Evolutionary conservation across 2,797 vertebrate species (phyloP).

Genomic region (Sylvia borin): DNA sequence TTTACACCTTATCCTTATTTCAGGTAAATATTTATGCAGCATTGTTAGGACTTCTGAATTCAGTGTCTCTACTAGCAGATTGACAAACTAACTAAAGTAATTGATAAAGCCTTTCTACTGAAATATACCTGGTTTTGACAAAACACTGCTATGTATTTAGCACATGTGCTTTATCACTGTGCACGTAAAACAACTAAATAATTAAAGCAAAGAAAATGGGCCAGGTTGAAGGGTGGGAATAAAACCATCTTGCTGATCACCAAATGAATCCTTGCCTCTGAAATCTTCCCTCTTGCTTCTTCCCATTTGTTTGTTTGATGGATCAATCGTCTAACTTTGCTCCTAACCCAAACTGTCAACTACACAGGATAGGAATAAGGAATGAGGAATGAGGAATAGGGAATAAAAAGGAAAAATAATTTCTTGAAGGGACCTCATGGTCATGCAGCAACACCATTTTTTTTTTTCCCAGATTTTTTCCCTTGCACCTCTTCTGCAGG

Average conservation of each 20-base stretch:
- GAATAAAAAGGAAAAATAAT: not conserved
- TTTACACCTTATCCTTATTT: not conserved
- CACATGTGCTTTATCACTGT: not conserved
- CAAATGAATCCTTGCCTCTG: not conserved
- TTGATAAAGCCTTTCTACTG: not conserved
- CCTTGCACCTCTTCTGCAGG: not conserved
- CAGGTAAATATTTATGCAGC: not conserved
- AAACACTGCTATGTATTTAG: not conserved
- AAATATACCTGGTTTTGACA: not conserved
- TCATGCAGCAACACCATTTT: not conserved
- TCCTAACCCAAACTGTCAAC: not conserved
- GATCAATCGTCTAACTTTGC: not conserved
- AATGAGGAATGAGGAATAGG: not conserved
- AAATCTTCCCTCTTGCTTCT: not conserved
- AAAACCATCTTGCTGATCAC: not conserved
- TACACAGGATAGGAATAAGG: not conserved
- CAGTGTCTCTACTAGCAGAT: not conserved
- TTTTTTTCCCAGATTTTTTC: not conserved
- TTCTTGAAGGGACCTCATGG: not conserved
- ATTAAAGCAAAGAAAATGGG: not conserved
- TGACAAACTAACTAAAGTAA: not conserved
- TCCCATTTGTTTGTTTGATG: not conserved
- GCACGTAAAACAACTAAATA: not conserved
- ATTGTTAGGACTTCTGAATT: not conserved
- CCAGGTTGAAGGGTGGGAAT: not conserved